Evolutionary conservation across 2,113 vertebrate genomes (phyloP).

Genomic region (Strix aluco): DNA sequence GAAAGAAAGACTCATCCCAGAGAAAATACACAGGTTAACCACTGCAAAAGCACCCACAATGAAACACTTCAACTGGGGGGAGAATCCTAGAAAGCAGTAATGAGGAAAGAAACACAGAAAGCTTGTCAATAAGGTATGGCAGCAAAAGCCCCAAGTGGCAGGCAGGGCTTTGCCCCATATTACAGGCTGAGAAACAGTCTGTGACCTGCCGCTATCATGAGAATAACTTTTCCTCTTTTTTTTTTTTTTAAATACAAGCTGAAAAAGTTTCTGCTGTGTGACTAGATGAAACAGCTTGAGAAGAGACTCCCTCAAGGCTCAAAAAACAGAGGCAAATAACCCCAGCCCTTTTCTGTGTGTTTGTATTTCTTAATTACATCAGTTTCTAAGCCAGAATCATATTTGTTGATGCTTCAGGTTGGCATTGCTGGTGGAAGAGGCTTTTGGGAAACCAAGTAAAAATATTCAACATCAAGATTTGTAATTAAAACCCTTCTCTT

Average conservation of each 20-base stretch:
- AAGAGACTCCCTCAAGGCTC: background rate
- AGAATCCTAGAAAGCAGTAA: conserved; percentile 13
- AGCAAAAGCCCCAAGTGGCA: background rate
- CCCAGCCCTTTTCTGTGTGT: background rate
- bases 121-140: background rate
- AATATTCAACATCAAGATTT: background rate
- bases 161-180: background rate
- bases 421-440: background rate
- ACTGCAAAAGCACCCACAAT: background rate
- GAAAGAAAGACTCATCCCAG: background rate
- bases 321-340: background rate
- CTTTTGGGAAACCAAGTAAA: background rate
- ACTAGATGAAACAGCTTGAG: background rate
- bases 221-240: background rate
- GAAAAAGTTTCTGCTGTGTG: background rate
- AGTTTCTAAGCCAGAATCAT: background rate
- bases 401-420: conserved; percentile 25
- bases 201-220: background rate
- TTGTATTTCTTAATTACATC: background rate
- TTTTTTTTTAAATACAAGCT: background rate
- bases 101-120: background rate
- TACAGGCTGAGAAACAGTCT: background rate
- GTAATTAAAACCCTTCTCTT: background rate
- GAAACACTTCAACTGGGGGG: background rate
- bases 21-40: background rate